phyloP scores from a whole-genome alignment of 2,888 invertebrate genomes.

The Drosophila niveifrons region DNA sequence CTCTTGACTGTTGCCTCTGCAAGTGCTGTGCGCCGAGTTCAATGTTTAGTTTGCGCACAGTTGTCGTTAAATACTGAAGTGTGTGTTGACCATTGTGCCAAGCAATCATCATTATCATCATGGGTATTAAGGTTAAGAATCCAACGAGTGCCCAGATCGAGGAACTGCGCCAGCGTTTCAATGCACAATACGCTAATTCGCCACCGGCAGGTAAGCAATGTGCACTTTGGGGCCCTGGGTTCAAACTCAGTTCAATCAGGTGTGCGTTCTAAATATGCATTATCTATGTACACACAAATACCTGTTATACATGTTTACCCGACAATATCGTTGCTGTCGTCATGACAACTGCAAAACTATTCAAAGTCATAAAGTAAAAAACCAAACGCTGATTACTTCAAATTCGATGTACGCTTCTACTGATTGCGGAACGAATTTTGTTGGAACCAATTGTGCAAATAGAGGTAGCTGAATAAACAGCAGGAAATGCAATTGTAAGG shows the following conservation, averaged over 20 bases:
- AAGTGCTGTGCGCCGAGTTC: conserved; percentile 24
- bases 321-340: conserved; percentile 2
- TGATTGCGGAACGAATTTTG: conserved; percentile 7
- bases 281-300: not conserved
- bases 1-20: conserved; percentile 31
- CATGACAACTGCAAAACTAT: conserved; percentile 4
- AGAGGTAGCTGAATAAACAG: conserved; percentile 8
- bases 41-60: conserved; percentile 48
- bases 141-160: conserved; percentile 79
- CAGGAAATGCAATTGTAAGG: not conserved
- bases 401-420: conserved; percentile 12
- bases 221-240: not conserved
- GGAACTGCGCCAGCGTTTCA: conserved; percentile 81
- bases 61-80: conserved; percentile 20
- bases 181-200: conserved; percentile 77
- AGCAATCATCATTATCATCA: conserved; percentile 24
- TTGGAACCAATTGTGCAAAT: conserved; percentile 7
- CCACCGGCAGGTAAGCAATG: conserved; percentile 74
- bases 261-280: conserved; percentile 13
- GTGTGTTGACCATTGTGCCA: conserved; percentile 28
- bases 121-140: conserved; percentile 71
- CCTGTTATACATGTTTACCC: conserved; percentile 4
- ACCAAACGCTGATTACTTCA: conserved; percentile 8
- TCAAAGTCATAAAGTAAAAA: conserved; percentile 22
- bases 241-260: conserved; percentile 6